Evolutionary conservation across 2,888 invertebrate species (phyloP).

Genomic region (Coecobrya sp.): DNA sequence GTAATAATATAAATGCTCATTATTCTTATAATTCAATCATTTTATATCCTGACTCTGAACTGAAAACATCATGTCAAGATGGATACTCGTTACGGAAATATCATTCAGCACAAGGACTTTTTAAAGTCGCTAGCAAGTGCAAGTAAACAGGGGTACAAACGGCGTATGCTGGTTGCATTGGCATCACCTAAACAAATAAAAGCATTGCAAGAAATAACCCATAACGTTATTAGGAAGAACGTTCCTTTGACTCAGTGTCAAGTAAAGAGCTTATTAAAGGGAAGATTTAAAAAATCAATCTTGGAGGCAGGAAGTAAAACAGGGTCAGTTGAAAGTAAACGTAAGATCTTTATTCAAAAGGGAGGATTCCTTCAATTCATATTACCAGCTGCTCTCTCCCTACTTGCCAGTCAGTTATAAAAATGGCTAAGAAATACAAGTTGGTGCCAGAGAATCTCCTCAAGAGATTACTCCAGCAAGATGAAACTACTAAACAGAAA

Average conservation of each 20-base stretch:
- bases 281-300: background rate
- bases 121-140: slow-evolving; percentile 22
- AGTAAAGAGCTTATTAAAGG: background rate
- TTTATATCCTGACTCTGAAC: no score
- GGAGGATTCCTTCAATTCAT: slow-evolving; percentile 61
- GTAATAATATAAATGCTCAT: background rate
- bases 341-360: slow-evolving; percentile 48
- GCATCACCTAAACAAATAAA: slow-evolving; percentile 47
- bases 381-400: slow-evolving; percentile 24
- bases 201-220: slow-evolving; percentile 15
- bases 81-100: background rate
- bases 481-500: background rate
- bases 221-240: slow-evolving; percentile 24
- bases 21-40: no score
- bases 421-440: slow-evolving; percentile 53
- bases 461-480: background rate
- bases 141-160: background rate
- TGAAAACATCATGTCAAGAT: background rate
- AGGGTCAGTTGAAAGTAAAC: slow-evolving; percentile 37
- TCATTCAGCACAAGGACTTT: slow-evolving; percentile 33
- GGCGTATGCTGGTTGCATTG: background rate
- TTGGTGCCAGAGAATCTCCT: slow-evolving; percentile 28
- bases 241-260: background rate
- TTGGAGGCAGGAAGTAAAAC: background rate
- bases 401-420: background rate